phyloP scores from a whole-genome alignment of 2,797 vertebrate species.

The Hippocampus kuda region DNA sequence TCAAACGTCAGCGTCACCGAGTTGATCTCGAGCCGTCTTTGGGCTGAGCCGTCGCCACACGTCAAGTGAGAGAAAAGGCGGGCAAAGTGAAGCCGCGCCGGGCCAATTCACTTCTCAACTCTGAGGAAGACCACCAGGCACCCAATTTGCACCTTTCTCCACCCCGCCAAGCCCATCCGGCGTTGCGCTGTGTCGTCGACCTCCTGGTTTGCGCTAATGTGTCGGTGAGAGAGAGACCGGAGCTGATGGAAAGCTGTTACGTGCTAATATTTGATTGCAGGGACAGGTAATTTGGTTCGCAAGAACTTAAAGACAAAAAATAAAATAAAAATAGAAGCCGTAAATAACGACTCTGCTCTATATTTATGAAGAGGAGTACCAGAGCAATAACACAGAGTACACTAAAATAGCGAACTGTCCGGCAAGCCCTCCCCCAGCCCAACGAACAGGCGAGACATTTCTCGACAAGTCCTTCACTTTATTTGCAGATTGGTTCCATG shows the following conservation, averaged over 20 bases:
- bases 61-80: neutral
- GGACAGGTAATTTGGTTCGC: neutral
- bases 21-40: constrained; percentile 36
- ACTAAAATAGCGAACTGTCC: neutral
- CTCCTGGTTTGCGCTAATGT: constrained; percentile 15
- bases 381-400: neutral
- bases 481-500: too few relatives aligned
- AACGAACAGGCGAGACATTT: neutral
- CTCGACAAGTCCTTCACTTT: neutral
- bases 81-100: constrained; percentile 35
- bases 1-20: constrained; percentile 72
- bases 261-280: neutral
- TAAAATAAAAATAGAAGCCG: neutral
- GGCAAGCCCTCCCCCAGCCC: neutral
- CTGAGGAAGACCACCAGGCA: constrained; percentile 55
- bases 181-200: constrained; percentile 45
- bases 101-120: constrained; percentile 15
- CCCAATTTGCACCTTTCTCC: constrained; percentile 72
- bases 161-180: constrained; percentile 55
- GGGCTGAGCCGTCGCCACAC: neutral
- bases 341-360: neutral
- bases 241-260: neutral
- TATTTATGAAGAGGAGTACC: neutral
- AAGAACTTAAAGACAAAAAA: neutral
- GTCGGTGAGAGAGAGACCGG: constrained; percentile 12